Evolutionary conservation across 2,888 invertebrate species (phyloP).

Genomic region (Orgyia antiqua): DNA sequence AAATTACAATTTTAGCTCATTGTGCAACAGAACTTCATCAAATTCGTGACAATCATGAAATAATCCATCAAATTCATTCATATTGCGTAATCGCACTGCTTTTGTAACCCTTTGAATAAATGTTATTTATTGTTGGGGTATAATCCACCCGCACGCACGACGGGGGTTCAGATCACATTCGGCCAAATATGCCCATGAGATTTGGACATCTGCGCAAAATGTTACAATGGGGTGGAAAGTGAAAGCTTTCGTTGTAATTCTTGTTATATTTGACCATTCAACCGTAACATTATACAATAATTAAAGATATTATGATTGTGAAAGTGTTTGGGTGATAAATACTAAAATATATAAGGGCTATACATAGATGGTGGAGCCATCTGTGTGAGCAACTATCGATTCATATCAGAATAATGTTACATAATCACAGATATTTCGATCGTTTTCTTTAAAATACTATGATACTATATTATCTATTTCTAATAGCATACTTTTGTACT

Average conservation of each 20-base stretch:
- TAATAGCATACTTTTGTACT: too few species aligned
- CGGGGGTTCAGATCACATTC: slow-evolving; percentile 29
- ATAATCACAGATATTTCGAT: too few species aligned
- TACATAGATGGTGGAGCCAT: too few species aligned
- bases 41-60: slow-evolving; percentile 18
- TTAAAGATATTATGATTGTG: background rate
- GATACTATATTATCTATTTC: too few species aligned
- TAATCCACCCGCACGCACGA: slow-evolving; percentile 38
- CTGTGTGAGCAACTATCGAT: too few species aligned
- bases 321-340: too few species aligned
- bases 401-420: too few species aligned
- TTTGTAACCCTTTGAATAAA: slow-evolving; percentile 41
- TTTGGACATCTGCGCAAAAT: slow-evolving; percentile 45
- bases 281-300: background rate
- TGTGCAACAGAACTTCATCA: slow-evolving; percentile 26
- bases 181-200: slow-evolving; percentile 31
- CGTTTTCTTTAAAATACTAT: too few species aligned
- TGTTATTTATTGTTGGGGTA: slow-evolving; percentile 33
- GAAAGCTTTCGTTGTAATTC: slow-evolving; percentile 24
- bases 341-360: too few species aligned
- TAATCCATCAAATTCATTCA: slow-evolving; percentile 35
- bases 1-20: too few species aligned
- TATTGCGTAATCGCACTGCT: slow-evolving; percentile 43
- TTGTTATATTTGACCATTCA: background rate
- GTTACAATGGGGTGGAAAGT: slow-evolving; percentile 37